Evolutionary conservation across 2,797 vertebrate species (phyloP), one percentile per base, ranked within the genome.

Genomic region (Tamandua tetradactyla): DNA sequence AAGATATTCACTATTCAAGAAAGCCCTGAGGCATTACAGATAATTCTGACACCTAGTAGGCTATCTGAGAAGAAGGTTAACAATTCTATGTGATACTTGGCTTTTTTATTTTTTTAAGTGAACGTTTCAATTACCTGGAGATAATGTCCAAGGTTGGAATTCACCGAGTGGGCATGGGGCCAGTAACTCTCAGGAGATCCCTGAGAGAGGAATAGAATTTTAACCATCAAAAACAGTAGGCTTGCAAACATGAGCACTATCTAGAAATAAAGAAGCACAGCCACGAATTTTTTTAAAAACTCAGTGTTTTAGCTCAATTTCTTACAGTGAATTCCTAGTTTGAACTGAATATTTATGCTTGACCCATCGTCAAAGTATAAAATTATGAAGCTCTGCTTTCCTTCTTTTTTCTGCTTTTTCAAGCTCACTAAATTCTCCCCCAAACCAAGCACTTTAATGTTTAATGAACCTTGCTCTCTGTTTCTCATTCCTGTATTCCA

Each of bases 1-100:
- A 95, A 93, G 75, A 95, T 93, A 90, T 74, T 96, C 93, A 95
- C 61, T 95, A 80, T 92, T 88, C 61, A 78, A 87, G 94, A 96
- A 92, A 93, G 82, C 91, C 78, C 78, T 55, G 85, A 97, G 87
- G 87, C 75, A 85, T 93, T 96, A 93, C 89, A 96, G 76, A 90
- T 95, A 94, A 96, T 95, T 95, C 87, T 97, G 85, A 96, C 87
- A 92, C 85, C 14, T 42, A 35, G 11, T 80, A 57, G 5, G 4
- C 83, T 93, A 96, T 94, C 75, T 91, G 89, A 92, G 90, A 94
- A 85, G 89, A 72, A 97, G 90, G 82, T 95, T 96, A 96, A 95
- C 85, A 94, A 66, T 88, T 79, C 30, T 68, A 72, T 76, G 79
- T 89, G 93, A 95, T 95, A 71, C 61, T 44, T 91, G 40, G 27